Conservation (phyloP, 2,113 vertebrate species). For the Aegithalos caudatus region DNA sequence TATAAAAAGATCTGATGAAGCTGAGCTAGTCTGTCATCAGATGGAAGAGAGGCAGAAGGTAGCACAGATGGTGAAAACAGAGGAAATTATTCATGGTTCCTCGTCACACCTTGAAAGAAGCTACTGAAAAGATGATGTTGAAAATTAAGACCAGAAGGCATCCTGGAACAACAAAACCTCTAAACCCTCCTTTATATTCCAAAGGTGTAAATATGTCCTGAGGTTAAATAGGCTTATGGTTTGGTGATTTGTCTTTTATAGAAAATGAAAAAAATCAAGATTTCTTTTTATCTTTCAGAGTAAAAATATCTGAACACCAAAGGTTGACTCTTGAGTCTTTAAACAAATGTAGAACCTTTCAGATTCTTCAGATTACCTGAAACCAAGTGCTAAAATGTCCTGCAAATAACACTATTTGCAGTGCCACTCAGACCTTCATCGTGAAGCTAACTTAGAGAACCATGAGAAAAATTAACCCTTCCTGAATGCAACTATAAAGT, state of each 20-base stretch:
- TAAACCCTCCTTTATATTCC: constrained; percentile 21
- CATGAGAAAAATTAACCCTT: not conserved
- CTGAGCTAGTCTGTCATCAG: constrained; percentile 36
- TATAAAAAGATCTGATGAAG: constrained; percentile 50
- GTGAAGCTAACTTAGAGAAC: not conserved
- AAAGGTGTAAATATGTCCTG: constrained; percentile 21
- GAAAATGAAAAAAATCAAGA: not conserved
- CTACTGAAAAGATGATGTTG: constrained; percentile 38
- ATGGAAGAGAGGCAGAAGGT: constrained; percentile 51
- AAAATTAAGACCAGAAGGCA: constrained; percentile 61
- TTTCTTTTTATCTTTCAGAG: not conserved
- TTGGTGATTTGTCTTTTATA: not conserved
- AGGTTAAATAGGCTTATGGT: constrained; percentile 40
- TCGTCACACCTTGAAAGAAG: constrained; percentile 44
- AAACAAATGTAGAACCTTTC: not conserved
- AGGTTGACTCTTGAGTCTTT: not conserved
- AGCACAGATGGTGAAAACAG: constrained; percentile 59
- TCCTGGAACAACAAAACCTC: constrained; percentile 26
- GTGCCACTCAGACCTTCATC: not conserved
- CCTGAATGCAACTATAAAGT: not conserved
- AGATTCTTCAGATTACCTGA: not conserved
- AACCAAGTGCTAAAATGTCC: not conserved
- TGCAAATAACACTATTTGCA: not conserved
- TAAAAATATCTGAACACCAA: not conserved
- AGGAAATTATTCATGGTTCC: constrained; percentile 61